Evolutionary conservation across 1,140 invertebrate genomes (phyloP).

Genomic region (Drosophila bipectinata): DNA sequence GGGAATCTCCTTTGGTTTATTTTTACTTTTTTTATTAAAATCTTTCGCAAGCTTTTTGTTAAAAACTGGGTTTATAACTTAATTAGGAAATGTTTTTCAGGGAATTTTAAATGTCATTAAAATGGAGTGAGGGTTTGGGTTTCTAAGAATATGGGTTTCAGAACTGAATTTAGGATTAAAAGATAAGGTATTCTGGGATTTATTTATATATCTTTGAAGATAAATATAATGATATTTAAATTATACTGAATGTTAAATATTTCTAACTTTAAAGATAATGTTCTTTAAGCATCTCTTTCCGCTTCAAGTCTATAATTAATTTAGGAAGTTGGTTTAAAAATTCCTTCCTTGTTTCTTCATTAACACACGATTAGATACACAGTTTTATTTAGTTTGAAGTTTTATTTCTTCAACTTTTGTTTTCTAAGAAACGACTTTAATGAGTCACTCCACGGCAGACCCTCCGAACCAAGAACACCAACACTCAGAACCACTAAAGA

Average conservation of each 20-base stretch:
- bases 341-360: neutral
- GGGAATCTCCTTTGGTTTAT: conserved; percentile 23
- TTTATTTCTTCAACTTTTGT: neutral
- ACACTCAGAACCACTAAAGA: neutral
- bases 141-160: neutral
- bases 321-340: neutral
- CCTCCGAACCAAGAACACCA: neutral
- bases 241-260: too few relatives aligned
- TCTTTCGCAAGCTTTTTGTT: conserved; percentile 9
- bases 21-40: conserved; percentile 4
- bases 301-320: too few relatives aligned
- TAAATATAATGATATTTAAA: too few relatives aligned
- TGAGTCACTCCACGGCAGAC: neutral
- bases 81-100: neutral
- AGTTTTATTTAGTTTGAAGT: neutral
- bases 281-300: neutral
- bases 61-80: conserved; percentile 18
- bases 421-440: neutral
- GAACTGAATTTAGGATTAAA: too few relatives aligned
- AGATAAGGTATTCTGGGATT: too few relatives aligned
- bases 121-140: neutral
- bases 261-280: neutral
- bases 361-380: neutral
- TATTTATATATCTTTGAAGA: too few relatives aligned
- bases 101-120: conserved; percentile 1